Evolutionary conservation across 2,113 vertebrate genomes (phyloP).

Genomic region (Theropithecus gelada): DNA sequence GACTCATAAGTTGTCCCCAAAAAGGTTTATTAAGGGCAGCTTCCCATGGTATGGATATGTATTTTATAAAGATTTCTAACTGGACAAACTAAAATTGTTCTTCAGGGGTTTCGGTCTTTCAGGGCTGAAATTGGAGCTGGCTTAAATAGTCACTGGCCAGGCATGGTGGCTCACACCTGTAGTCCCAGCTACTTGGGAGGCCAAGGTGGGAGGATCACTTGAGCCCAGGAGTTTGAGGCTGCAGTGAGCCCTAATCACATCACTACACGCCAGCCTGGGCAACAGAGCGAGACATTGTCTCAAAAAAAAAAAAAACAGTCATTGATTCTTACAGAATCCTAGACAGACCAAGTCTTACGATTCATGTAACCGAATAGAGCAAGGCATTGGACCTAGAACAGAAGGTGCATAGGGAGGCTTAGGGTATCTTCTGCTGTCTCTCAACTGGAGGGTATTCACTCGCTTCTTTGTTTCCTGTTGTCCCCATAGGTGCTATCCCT

Average conservation of each 20-base stretch:
- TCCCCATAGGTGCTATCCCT: constrained; percentile 91
- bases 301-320: background rate
- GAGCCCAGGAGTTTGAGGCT: too few relatives aligned
- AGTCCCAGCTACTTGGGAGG: too few relatives aligned
- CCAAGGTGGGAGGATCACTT: too few relatives aligned
- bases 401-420: background rate
- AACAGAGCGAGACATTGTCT: too few relatives aligned
- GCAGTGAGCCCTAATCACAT: too few relatives aligned
- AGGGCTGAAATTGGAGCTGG: background rate
- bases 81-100: background rate
- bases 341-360: background rate
- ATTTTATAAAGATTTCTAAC: background rate
- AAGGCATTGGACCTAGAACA: too few relatives aligned
- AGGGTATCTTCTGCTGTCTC: accelerated
- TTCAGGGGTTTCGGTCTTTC: background rate
- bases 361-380: too few relatives aligned
- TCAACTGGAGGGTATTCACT: background rate
- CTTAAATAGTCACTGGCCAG: background rate
- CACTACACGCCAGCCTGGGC: too few relatives aligned
- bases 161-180: too few relatives aligned
- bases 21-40: background rate
- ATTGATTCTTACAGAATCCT: background rate
- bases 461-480: accelerated
- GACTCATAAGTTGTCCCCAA: background rate
- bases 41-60: accelerated